A percentile compares a stretch with the other conserved stretches of the same genome.
These are phyloP conservation scores for Ceryle rudis DNA, from an alignment of 2,797 vertebrate genomes.

Conservation along the genomic window DNA sequence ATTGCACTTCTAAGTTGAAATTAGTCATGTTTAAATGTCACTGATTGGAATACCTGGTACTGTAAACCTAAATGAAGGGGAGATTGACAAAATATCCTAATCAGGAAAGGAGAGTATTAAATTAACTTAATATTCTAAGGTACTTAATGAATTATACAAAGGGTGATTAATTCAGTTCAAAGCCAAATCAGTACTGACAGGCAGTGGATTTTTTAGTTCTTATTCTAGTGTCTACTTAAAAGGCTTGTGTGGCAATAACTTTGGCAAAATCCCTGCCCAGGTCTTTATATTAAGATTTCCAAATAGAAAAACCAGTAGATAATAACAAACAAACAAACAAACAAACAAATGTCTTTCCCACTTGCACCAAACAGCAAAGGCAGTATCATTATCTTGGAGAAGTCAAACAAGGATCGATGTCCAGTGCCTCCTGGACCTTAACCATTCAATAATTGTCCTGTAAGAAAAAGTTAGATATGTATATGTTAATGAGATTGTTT, in stretches of 20 bases:
- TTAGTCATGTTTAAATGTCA: conserved; percentile 10
- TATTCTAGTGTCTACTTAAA: neutral
- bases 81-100: conserved; percentile 61
- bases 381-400: neutral
- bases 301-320: neutral
- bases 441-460: neutral
- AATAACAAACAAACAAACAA: neutral
- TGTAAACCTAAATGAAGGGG: neutral
- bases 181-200: neutral
- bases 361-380: neutral
- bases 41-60: conserved; percentile 44
- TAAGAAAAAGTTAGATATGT: neutral
- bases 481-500: neutral
- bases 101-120: conserved; percentile 25
- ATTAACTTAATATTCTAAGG: conserved; percentile 49
- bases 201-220: neutral
- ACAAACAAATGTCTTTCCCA: accelerated
- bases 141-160: conserved; percentile 63
- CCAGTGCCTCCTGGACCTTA: neutral
- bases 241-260: neutral
- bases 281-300: neutral
- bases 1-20: conserved; percentile 34
- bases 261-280: neutral
- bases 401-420: neutral
- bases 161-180: conserved; percentile 16